These are phyloP conservation scores for Nemurella pictetii DNA, from an alignment of 2,888 invertebrate species.

Conservation along the genomic window DNA sequence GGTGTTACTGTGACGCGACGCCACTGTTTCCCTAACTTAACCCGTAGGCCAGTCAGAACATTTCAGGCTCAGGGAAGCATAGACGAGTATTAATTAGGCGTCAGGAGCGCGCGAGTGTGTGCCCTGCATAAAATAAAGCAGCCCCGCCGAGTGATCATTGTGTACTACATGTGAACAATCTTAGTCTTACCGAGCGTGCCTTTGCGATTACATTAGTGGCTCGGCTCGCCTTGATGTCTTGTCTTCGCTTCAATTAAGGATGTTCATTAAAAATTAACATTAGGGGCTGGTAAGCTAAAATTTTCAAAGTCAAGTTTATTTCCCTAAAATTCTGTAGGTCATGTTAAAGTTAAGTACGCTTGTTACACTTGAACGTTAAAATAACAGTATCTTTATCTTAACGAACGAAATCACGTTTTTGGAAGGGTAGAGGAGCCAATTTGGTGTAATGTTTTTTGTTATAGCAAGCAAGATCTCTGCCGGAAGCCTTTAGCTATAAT, in stretches of 20 bases:
- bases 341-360: no score
- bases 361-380: neutral
- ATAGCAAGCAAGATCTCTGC: neutral
- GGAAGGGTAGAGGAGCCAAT: neutral
- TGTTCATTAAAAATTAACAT: neutral
- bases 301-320: neutral
- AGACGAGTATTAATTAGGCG: neutral
- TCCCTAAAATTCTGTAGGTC: neutral
- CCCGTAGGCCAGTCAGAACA: neutral
- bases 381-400: neutral
- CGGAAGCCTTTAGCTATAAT: neutral
- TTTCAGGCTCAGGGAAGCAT: neutral
- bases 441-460: neutral
- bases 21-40: neutral
- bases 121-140: neutral
- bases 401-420: neutral
- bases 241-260: neutral
- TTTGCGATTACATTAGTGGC: neutral
- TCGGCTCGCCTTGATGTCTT: neutral
- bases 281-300: neutral
- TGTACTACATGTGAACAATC: neutral
- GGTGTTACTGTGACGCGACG: neutral
- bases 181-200: neutral
- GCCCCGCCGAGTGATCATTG: neutral
- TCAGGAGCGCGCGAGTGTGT: neutral